Conservation (phyloP, 2,888 invertebrate genomes). For the Thalpophila matura region DNA sequence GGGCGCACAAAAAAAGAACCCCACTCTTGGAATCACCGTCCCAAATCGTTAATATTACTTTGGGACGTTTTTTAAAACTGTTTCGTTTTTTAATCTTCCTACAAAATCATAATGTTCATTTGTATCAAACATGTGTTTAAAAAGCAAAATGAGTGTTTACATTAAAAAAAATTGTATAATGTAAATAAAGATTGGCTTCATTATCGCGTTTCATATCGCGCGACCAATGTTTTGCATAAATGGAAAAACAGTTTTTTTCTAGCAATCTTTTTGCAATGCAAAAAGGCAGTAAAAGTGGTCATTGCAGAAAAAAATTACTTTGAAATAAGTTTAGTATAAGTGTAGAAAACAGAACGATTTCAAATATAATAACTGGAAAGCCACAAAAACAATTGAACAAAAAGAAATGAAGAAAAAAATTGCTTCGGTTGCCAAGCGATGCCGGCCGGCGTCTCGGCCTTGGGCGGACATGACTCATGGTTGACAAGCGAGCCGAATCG, state of each 20-base stretch:
- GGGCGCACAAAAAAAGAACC: constrained; percentile 14
- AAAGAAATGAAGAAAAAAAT: constrained; percentile 75
- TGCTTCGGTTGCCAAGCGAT: constrained; percentile 75
- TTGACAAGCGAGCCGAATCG: constrained; percentile 71
- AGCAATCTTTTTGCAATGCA: constrained; percentile 32
- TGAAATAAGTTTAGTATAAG: constrained; percentile 36
- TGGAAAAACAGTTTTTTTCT: constrained; percentile 37
- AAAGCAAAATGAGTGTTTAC: constrained; percentile 32
- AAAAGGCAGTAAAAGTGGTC: constrained; percentile 30
- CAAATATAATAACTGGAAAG: constrained; percentile 70
- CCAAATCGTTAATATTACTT: constrained; percentile 31
- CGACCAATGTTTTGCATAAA: constrained; percentile 48
- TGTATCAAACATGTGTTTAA: constrained; percentile 58
- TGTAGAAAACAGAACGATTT: constrained; percentile 64
- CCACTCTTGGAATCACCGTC: constrained; percentile 17
- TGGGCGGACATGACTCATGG: constrained; percentile 80
- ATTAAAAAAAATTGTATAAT: constrained; percentile 35
- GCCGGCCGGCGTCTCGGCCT: constrained; percentile 87
- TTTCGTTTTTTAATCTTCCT: constrained; percentile 3
- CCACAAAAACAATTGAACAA: constrained; percentile 77
- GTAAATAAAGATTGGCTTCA: constrained; percentile 51
- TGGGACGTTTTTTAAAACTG: constrained; percentile 5
- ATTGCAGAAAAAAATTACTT: constrained; percentile 28
- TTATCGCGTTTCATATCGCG: constrained; percentile 48
- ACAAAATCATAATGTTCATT: constrained; percentile 12